phyloP scores from a whole-genome alignment of 2,888 invertebrate species.

The Formica aserva region DNA sequence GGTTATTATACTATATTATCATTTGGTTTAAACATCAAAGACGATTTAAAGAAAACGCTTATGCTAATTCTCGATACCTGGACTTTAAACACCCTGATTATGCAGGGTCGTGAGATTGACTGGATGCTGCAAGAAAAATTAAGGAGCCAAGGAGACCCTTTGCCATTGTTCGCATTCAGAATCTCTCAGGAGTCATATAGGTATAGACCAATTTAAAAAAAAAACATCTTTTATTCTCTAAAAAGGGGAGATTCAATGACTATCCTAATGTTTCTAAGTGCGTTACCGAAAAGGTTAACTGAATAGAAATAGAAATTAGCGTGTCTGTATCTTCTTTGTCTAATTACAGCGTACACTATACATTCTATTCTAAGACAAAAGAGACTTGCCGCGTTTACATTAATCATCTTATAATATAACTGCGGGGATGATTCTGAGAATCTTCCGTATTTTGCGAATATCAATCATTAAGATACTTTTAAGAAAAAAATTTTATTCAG shows the following conservation, averaged over 20 bases:
- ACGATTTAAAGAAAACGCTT: background rate
- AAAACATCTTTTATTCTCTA: background rate
- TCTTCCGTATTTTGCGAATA: background rate
- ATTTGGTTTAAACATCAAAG: background rate
- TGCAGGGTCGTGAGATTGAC: conserved; percentile 38
- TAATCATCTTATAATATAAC: no score
- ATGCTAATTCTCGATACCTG: conserved; percentile 65
- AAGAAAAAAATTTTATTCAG: background rate
- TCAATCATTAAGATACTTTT: background rate
- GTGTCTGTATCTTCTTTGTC: no score
- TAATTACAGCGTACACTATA: no score
- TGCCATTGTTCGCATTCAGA: conserved; percentile 46
- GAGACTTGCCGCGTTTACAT: no score
- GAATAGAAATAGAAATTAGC: no score
- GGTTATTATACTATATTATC: conserved; percentile 21
- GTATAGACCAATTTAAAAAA: conserved; percentile 37
- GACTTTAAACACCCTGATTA: background rate
- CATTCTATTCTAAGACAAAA: no score
- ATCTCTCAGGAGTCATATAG: conserved; percentile 58
- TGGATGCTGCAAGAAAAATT: conserved; percentile 62
- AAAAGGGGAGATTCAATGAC: no score
- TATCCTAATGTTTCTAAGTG: no score
- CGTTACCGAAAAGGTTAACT: no score
- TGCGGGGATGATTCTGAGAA: background rate
- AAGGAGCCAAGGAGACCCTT: conserved; percentile 32